phyloP scores from a whole-genome alignment of 2,888 invertebrate genomes.

The Eucriotettix oculatus region DNA sequence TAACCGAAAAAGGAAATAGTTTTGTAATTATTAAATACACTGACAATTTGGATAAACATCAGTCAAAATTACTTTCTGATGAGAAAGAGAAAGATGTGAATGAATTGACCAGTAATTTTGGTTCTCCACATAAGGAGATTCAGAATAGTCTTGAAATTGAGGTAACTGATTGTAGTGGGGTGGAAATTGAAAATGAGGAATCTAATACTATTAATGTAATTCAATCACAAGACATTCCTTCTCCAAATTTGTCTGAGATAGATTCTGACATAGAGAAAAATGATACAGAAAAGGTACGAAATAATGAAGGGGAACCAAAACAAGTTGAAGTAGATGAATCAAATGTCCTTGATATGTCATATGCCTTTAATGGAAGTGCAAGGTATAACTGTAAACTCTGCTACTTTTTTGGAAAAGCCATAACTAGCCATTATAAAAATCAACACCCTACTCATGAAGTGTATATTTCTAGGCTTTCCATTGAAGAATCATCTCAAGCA shows the following conservation, averaged over 20 bases:
- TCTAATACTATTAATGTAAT: no score
- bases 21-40: no score
- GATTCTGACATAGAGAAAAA: no score
- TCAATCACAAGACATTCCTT: no score
- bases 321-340: not conserved
- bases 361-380: conserved; percentile 14
- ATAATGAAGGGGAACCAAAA: not conserved
- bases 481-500: conserved; percentile 33
- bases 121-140: no score
- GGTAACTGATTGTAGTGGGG: no score
- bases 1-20: no score
- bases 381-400: conserved; percentile 43
- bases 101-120: not conserved
- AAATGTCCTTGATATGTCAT: not conserved
- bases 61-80: not conserved
- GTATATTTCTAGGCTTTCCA: conserved; percentile 40
- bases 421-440: conserved; percentile 48
- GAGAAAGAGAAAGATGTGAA: not conserved
- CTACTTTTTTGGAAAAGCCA: conserved; percentile 35
- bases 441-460: conserved; percentile 47
- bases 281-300: not conserved
- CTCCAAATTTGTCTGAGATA: no score
- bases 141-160: no score
- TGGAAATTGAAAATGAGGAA: no score
- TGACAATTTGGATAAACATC: not conserved